phyloP scores from a whole-genome alignment of 2,797 vertebrate species.

The Alauda arvensis region DNA sequence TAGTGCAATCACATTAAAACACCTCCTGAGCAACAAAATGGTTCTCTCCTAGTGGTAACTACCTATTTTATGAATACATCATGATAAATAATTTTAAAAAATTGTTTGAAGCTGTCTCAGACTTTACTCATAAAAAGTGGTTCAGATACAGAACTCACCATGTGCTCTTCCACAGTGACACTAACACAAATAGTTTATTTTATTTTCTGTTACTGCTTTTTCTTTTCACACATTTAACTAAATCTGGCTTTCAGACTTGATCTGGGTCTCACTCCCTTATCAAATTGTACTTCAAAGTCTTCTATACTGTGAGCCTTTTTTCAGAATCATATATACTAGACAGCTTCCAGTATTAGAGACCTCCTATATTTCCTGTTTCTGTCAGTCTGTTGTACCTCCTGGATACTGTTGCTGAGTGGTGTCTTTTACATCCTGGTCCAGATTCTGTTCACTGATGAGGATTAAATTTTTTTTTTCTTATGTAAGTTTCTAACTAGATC shows the following conservation, averaged over 20 bases:
- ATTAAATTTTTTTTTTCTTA: not conserved
- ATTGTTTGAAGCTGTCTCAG: not conserved
- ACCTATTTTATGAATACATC: not conserved
- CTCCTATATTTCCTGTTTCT: not conserved
- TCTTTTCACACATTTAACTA: not conserved
- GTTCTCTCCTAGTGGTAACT: not conserved
- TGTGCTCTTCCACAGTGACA: not conserved
- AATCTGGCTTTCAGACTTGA: not conserved
- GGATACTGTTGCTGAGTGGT: not conserved
- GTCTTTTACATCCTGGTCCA: not conserved
- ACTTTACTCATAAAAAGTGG: not conserved
- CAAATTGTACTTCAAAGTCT: not conserved
- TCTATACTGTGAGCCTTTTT: not conserved
- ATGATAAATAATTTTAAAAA: not conserved
- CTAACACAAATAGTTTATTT: not conserved
- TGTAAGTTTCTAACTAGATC: not conserved
- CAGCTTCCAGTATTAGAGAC: not conserved
- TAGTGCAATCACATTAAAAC: not conserved
- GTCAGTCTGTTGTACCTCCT: fast-evolving
- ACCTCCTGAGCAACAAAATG: not conserved
- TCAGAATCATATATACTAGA: not conserved
- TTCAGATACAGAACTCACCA: not conserved
- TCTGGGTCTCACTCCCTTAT: not conserved
- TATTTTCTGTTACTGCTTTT: not conserved
- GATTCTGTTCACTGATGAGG: not conserved